phyloP scores from a whole-genome alignment of 2,888 invertebrate genomes.

The Agrenia bidenticulata region DNA sequence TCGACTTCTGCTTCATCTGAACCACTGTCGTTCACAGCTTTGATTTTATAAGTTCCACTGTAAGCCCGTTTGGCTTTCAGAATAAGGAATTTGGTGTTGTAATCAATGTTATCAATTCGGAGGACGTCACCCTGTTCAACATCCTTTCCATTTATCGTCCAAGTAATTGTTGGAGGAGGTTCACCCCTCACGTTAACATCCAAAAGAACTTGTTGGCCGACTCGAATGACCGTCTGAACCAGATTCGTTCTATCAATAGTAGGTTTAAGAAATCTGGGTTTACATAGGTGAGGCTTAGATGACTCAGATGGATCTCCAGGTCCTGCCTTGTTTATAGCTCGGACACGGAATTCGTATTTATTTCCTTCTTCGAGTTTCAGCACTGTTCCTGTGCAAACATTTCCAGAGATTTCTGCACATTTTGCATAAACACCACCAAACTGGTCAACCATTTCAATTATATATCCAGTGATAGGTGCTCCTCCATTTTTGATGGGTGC shows the following conservation, averaged over 20 bases:
- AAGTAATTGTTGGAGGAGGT: slow-evolving; percentile 84
- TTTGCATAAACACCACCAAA: slow-evolving; percentile 78
- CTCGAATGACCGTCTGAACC: slow-evolving; percentile 80
- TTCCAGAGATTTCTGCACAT: slow-evolving; percentile 80
- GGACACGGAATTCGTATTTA: slow-evolving; percentile 90
- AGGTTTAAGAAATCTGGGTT: slow-evolving; percentile 86
- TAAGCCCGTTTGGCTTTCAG: slow-evolving; percentile 77
- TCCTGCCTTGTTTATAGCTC: slow-evolving; percentile 80
- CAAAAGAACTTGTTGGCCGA: slow-evolving; percentile 80
- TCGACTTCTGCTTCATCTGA: slow-evolving; percentile 89
- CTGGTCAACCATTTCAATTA: slow-evolving; percentile 89
- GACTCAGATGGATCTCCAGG: slow-evolving; percentile 87
- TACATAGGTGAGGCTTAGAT: slow-evolving; percentile 87
- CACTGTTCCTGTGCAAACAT: slow-evolving; percentile 81
- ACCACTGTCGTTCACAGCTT: slow-evolving; percentile 88
- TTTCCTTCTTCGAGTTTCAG: slow-evolving; percentile 88
- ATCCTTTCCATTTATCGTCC: slow-evolving; percentile 74
- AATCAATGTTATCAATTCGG: slow-evolving; percentile 80
- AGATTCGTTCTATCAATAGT: slow-evolving; percentile 88
- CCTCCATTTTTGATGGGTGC: slow-evolving; percentile 83
- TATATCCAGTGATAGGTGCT: slow-evolving; percentile 88
- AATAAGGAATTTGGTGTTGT: slow-evolving; percentile 86
- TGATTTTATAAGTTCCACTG: slow-evolving; percentile 84
- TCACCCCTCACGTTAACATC: slow-evolving; percentile 90
- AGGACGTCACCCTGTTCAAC: slow-evolving; percentile 58